Base-by-base conservation (phyloP, 2,797 vertebrate genomes). In the Calcarius lapponicus region DNA sequence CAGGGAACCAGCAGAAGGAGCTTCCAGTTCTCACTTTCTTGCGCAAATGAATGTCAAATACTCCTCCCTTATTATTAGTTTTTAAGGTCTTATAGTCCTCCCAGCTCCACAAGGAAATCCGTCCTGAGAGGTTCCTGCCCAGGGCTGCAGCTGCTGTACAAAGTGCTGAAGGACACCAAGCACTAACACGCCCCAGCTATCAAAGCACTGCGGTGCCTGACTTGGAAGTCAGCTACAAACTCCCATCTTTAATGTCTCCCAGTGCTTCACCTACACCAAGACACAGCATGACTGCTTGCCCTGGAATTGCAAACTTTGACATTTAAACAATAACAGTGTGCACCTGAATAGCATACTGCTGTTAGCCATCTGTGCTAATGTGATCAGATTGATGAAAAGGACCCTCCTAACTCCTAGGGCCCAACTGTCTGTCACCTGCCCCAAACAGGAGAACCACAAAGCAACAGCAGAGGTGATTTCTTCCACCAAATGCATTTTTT, bases 401-500 rank as follows among this genome's bases (percentile, higher is more conserved):
- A 51, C 17, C 9, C 29, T 95, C 50, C 82, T 36, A 71, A 47
- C 10, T 34, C 38, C 25, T 26, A 36, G 69, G 15, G 51, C 29
- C 60, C 29, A 83, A 36, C 7, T 12, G 26, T 15, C 32, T 10
- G 12, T 20, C 31, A 75, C 73, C 32, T 57, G 36, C n/a, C 51
- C 76, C 86, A 31, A 50, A 45, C 24, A 67, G 48, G 8, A 80
- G 9, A 88, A 58, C 21, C 36, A 75, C 40, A 70, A 7, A 79
- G 51, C 18, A 34, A 60, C 17, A 72, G 36, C 0, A 70, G 29
- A 72, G 14, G 14, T 19, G 26, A 38, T 7, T 38, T 32, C 51
- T 12, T 9, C 6, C 11, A 48, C 20, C 1, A 2, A 9, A 4
- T 4, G 2, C 5, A 31, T 40, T 66, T 26, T 22, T 21, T 19